Evolutionary conservation across 2,113 vertebrate species (phyloP).

Genomic region (Bufo bufo): DNA sequence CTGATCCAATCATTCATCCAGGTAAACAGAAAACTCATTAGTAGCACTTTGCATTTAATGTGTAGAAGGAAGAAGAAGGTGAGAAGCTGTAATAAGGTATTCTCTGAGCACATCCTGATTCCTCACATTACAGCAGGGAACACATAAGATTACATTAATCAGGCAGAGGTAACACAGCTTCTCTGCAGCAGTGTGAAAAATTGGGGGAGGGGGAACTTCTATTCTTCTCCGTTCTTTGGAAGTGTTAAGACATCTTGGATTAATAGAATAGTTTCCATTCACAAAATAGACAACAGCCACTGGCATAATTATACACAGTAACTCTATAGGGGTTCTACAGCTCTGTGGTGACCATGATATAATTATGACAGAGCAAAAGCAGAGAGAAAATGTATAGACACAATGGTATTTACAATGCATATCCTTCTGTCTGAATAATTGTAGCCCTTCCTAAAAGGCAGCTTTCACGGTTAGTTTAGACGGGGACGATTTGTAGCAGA

Average conservation of each 20-base stretch:
- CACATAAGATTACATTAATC: conserved; percentile 45
- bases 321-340: background rate
- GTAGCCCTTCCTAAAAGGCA: too few species aligned
- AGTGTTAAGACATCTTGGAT: conserved; percentile 23
- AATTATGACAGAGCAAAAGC: background rate
- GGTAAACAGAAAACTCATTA: background rate
- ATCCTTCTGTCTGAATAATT: too few species aligned
- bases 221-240: conserved; percentile 1
- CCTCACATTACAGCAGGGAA: conserved; percentile 13
- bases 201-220: background rate
- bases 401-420: background rate
- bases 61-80: background rate
- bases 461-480: too few species aligned
- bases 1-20: conserved; percentile 4
- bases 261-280: conserved; percentile 12
- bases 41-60: conserved; percentile 21
- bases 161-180: conserved; percentile 21
- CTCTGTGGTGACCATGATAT: background rate
- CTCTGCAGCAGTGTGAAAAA: conserved; percentile 11
- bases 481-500: too few species aligned
- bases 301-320: conserved; percentile 11
- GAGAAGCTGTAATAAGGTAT: background rate
- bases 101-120: background rate
- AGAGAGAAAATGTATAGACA: background rate
- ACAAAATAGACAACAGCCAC: background rate